Base-by-base conservation (phyloP, 2,797 vertebrate genomes). In the Hylomyscus alleni region DNA sequence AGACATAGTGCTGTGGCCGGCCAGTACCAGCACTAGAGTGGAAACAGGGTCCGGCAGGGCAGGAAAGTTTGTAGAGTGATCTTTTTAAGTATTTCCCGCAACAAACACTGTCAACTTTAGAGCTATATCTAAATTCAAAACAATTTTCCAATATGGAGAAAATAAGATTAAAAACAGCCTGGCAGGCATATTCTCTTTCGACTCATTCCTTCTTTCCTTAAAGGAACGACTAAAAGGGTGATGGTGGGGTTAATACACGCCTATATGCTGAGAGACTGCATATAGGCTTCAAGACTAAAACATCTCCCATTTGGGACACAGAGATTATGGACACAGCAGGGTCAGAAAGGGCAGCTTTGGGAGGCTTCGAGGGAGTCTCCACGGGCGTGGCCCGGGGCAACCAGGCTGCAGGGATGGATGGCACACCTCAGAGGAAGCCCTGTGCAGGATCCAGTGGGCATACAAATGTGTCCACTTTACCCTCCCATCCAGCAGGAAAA, bases 101-200 rank as follows among this genome's bases (percentile, higher is more conserved):
- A 44, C 44, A 44, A 44, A 44, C 44, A 56, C 44, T 69, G 47
- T 11, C 84, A 52, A n/a, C 13, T 37, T 54, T 54, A 54, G 7
- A 50, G 34, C 83, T 52, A 50, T 7, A 4, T 83, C 84, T 72
- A 54, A n/a, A 24, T 67, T 4, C 83, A 86, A n/a, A 87, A 86
- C 93, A 26, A 34, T 67, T 95, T 87, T 91, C 52, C 94, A 97
- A 76, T 14, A 6, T 62, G 34, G 22, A 4, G 34, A 4, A 78
- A 90, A 52, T 50, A 78, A 65, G 17, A 31, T 73, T 69, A 9
- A 83, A 94, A 91, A 76, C 10, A 22, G 40, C 52, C 40, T 11
- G 19, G 20, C 5, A n/a, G 52, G 58, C 50, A 47, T 12, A 65
- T 89, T 95, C 92, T 80, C 60, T 96, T 88, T 89, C 86, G 76